Conservation (phyloP, 2,113 vertebrate species). For the Dasyurus viverrinus region DNA sequence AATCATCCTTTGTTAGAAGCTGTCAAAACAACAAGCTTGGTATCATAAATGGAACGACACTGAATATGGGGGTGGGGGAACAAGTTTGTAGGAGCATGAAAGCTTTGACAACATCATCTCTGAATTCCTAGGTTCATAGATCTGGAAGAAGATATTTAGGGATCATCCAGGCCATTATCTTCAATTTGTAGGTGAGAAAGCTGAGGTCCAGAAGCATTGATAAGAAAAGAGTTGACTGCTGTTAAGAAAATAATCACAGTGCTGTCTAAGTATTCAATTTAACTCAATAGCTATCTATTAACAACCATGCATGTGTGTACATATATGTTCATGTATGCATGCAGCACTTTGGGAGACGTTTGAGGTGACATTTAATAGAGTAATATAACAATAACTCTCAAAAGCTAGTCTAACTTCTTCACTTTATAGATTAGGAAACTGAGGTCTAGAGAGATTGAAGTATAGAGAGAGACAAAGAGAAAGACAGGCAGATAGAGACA, state of each 20-base stretch:
- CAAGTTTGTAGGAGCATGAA: background rate
- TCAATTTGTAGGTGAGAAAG: background rate
- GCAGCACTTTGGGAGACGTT: background rate
- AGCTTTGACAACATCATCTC: background rate
- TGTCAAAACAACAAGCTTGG: slow-evolving; percentile 57
- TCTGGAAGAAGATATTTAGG: background rate
- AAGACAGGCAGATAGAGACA: no score
- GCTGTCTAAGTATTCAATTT: background rate
- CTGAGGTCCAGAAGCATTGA: background rate
- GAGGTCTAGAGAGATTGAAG: no score
- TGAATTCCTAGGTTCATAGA: background rate
- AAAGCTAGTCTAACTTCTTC: background rate
- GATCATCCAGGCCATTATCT: background rate
- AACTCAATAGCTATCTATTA: background rate
- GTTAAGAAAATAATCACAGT: background rate
- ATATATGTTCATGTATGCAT: background rate
- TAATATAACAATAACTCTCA: background rate
- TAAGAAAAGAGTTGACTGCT: background rate
- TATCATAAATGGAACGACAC: slow-evolving; percentile 48
- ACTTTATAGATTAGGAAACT: background rate
- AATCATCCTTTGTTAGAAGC: slow-evolving; percentile 50
- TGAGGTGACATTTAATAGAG: background rate
- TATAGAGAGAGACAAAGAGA: no score
- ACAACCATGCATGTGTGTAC: background rate
- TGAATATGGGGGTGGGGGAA: background rate